These are phyloP conservation scores for Laothoe populi DNA, from an alignment of 2,888 invertebrate species.

Conservation along the genomic window DNA sequence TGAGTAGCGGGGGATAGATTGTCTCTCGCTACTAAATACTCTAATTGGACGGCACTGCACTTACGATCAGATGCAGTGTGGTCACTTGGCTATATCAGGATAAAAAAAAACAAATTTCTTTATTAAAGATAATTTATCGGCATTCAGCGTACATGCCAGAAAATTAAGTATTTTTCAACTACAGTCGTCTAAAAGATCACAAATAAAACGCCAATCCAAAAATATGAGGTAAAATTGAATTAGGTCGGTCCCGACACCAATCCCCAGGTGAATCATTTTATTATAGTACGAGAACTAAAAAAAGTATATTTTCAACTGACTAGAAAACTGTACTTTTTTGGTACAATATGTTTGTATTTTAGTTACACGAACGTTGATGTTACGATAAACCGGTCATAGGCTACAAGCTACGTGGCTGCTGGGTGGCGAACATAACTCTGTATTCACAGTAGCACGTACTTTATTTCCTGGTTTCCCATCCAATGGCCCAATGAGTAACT, in stretches of 20 bases:
- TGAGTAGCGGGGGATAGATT: no score
- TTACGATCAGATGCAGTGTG: no score
- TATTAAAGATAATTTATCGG: no score
- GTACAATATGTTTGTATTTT: slow-evolving; percentile 7
- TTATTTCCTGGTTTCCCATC: slow-evolving; percentile 13
- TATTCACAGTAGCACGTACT: slow-evolving; percentile 15
- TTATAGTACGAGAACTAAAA: slow-evolving; percentile 6
- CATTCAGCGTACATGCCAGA: background rate
- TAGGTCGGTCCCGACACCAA: slow-evolving; percentile 8
- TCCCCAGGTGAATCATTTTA: slow-evolving; percentile 10
- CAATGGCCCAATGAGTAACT: background rate
- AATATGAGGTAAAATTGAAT: slow-evolving; percentile 3
- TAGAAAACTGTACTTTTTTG: background rate
- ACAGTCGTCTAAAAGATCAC: background rate
- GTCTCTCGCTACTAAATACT: no score
- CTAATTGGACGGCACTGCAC: no score
- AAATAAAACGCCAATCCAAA: background rate
- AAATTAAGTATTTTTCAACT: background rate
- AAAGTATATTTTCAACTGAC: slow-evolving; percentile 6
- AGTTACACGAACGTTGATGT: background rate
- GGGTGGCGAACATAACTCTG: slow-evolving; percentile 12
- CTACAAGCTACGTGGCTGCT: background rate
- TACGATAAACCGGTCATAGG: background rate
- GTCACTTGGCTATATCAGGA: no score
- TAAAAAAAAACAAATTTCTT: no score